Conservation (phyloP, 2,888 invertebrate genomes). For the Melanchra persicariae region DNA sequence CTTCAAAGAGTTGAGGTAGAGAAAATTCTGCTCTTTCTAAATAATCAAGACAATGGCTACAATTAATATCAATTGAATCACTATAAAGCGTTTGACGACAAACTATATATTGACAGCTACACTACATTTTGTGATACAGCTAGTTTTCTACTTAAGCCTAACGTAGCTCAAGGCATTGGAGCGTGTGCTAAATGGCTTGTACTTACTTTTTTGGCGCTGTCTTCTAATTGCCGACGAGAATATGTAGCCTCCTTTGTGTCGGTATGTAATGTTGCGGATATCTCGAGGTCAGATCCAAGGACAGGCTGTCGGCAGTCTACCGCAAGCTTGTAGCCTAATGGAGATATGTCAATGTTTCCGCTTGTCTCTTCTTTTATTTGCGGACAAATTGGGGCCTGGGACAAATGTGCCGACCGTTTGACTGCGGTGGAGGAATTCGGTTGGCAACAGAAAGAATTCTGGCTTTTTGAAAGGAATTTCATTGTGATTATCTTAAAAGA, state of each 20-base stretch:
- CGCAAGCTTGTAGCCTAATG: conserved; percentile 45
- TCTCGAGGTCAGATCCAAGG: conserved; percentile 52
- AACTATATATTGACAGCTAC: no score
- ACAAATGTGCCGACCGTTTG: conserved; percentile 8
- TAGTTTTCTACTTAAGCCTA: background rate
- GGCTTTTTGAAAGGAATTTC: background rate
- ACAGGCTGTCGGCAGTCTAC: conserved; percentile 43
- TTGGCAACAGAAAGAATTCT: conserved; percentile 5
- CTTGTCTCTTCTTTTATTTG: conserved; percentile 43
- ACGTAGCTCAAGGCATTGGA: background rate
- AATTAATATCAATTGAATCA: no score
- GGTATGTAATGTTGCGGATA: conserved; percentile 48
- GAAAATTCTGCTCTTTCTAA: background rate
- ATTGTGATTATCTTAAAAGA: background rate
- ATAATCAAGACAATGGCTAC: background rate
- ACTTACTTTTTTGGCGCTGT: conserved; percentile 23
- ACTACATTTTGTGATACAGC: background rate
- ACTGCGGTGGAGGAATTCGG: conserved; percentile 1
- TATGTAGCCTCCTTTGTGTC: conserved; percentile 28
- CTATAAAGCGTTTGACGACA: no score
- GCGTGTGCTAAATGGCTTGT: background rate
- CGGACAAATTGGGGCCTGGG: conserved; percentile 26
- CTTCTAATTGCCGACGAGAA: conserved; percentile 20
- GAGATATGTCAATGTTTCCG: conserved; percentile 43
- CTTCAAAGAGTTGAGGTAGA: conserved; percentile 8